Evolutionary conservation across 2,113 vertebrate species (phyloP).

Genomic region (Thamnaconus septentrionalis): DNA sequence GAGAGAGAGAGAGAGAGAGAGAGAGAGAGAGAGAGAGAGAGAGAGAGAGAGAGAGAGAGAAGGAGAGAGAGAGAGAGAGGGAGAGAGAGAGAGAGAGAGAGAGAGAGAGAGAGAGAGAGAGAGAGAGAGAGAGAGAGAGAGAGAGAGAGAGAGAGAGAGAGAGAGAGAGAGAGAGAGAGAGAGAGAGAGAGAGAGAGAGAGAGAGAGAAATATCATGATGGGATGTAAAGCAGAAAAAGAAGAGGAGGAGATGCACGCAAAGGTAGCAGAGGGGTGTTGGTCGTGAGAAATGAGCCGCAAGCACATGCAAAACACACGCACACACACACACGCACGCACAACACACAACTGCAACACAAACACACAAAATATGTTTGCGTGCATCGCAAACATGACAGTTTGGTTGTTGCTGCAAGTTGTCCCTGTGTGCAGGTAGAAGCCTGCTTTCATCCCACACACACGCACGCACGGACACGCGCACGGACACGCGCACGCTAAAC

Average conservation of each 20-base stretch:
- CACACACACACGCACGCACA: too few relatives aligned
- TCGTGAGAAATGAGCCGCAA: neutral
- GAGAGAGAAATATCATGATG: neutral
- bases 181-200: neutral
- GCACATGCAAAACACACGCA: too few relatives aligned
- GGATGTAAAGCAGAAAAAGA: slow-evolving; percentile 3
- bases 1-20: neutral
- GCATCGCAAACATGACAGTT: neutral
- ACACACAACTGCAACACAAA: too few relatives aligned
- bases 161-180: slow-evolving; percentile 6
- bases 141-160: too few relatives aligned
- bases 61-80: slow-evolving; percentile 3
- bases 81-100: slow-evolving; percentile 1
- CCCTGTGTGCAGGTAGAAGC: slow-evolving; percentile 50
- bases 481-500: too few relatives aligned
- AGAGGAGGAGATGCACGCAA: neutral
- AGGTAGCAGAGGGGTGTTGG: slow-evolving; percentile 41
- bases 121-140: neutral
- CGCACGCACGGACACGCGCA: neutral
- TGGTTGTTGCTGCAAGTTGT: slow-evolving; percentile 6
- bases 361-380: neutral
- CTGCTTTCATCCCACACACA: slow-evolving; percentile 35
- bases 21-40: slow-evolving; percentile 4
- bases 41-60: neutral
- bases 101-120: neutral